Conservation (phyloP, 2,797 vertebrate genomes). For the Falco concolor region DNA sequence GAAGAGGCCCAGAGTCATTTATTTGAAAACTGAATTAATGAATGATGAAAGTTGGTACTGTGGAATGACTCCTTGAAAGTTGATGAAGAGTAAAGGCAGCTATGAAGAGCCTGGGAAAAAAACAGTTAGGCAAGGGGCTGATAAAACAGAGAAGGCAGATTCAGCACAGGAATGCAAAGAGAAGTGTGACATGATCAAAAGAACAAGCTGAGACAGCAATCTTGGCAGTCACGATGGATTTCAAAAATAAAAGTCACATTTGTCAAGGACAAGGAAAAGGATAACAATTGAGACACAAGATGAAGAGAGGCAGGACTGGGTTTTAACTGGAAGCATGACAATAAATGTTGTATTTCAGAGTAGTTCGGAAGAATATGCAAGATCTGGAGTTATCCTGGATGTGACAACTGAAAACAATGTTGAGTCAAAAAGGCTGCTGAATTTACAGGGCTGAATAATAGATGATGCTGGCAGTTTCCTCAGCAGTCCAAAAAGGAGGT, state of each 20-base stretch:
- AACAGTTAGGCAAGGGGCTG: neutral
- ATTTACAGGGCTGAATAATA: neutral
- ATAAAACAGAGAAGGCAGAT: neutral
- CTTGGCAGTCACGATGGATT: neutral
- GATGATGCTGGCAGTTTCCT: neutral
- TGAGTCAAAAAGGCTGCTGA: neutral
- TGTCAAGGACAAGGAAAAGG: conserved; percentile 22
- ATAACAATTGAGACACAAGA: neutral
- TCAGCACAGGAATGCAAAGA: neutral
- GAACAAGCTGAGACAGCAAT: conserved; percentile 33
- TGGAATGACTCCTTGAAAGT: neutral
- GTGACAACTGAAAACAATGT: neutral
- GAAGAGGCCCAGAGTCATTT: neutral
- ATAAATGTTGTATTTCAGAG: neutral
- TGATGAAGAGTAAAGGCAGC: neutral
- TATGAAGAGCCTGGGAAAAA: neutral
- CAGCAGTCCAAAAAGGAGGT: neutral
- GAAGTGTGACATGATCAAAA: conserved; percentile 4
- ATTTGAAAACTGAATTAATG: neutral
- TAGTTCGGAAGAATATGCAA: neutral
- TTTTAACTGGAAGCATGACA: neutral
- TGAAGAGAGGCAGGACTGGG: neutral
- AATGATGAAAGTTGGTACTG: neutral
- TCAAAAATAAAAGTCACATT: conserved; percentile 23
- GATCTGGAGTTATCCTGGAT: neutral